Evolutionary conservation across 2,888 invertebrate species (phyloP).

Genomic region (Endomychus coccineus): DNA sequence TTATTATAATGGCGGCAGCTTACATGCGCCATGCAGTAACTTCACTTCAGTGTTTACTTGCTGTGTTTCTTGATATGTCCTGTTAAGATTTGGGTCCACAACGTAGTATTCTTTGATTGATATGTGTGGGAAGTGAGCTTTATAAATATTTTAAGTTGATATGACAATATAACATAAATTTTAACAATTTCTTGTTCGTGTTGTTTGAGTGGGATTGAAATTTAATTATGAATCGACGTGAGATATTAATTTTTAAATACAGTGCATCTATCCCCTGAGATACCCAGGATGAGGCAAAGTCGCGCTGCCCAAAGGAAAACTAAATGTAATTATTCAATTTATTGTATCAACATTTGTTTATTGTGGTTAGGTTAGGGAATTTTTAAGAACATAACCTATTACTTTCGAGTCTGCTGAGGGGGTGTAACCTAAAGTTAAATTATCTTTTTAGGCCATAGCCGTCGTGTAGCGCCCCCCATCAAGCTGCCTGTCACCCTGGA

Average conservation of each 20-base stretch:
- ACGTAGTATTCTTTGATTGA: constrained; percentile 12
- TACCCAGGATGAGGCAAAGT: constrained; percentile 48
- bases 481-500: constrained; percentile 67
- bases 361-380: constrained; percentile 19
- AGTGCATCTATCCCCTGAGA: constrained; percentile 11
- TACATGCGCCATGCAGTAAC: constrained; percentile 43
- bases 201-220: too few species aligned
- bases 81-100: constrained; percentile 21
- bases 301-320: constrained; percentile 50
- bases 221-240: constrained; percentile 12
- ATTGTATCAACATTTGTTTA: constrained; percentile 19
- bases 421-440: constrained; percentile 14
- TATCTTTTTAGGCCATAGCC: constrained; percentile 67
- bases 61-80: constrained; percentile 43
- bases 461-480: constrained; percentile 62
- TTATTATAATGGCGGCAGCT: constrained; percentile 39
- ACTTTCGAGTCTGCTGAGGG: constrained; percentile 8
- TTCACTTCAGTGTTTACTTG: constrained; percentile 49
- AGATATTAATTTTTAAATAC: constrained; percentile 11
- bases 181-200: too few species aligned
- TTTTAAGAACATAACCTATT: constrained; percentile 14
- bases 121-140: too few species aligned
- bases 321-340: constrained; percentile 44
- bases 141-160: too few species aligned
- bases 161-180: too few species aligned